These are phyloP conservation scores for Podarcis lilfordi DNA, from an alignment of 2,797 vertebrate genomes.

Conservation along the genomic window DNA sequence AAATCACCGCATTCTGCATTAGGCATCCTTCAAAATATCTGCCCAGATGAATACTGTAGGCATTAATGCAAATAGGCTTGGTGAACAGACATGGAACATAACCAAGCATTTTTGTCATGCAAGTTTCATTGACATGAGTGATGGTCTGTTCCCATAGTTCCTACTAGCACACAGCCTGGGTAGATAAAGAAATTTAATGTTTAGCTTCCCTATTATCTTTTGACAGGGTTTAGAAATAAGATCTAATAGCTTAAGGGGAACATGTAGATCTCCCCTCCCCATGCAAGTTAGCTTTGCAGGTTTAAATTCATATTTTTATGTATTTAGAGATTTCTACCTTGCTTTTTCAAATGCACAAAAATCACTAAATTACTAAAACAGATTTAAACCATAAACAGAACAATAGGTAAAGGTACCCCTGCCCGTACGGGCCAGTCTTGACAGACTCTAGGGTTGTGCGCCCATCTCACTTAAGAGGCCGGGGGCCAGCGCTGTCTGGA, in stretches of 20 bases:
- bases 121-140: background rate
- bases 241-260: background rate
- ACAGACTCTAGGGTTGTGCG: too few relatives aligned
- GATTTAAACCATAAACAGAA: background rate
- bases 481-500: too few relatives aligned
- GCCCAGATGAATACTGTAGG: background rate
- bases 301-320: background rate
- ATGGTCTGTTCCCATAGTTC: background rate
- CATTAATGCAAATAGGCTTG: background rate
- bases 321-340: background rate
- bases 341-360: background rate
- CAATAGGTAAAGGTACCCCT: background rate
- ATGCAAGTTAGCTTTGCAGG: background rate
- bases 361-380: background rate
- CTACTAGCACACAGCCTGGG: background rate
- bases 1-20: slow-evolving; percentile 52
- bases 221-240: background rate
- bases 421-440: too few relatives aligned
- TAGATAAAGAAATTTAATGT: background rate
- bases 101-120: background rate
- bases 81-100: background rate
- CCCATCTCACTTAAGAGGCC: too few relatives aligned
- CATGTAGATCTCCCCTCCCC: background rate
- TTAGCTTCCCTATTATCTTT: background rate
- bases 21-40: slow-evolving; percentile 36